Base-by-base conservation (phyloP, 2,888 invertebrate species). In the Caenorhabditis zanzibari region DNA sequence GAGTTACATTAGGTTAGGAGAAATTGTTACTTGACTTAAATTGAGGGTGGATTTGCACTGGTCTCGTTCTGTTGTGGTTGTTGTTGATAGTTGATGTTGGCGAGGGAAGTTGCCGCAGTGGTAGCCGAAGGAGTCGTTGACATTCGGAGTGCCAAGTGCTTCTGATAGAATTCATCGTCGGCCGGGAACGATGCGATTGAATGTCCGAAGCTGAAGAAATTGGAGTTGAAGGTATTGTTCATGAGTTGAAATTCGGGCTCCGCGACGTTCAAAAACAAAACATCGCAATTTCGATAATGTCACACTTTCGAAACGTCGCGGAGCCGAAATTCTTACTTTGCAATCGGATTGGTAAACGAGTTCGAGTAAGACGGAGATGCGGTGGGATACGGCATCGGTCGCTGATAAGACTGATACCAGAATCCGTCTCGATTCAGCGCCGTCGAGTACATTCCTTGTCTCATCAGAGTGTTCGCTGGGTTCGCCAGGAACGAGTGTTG, bases 371-470 rank as follows among this genome's bases (percentile, higher is more conserved):
- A 85, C n/a, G 90, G 88, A n/a, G 88, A 85, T 24, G 90, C 82
- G 0, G 88, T 87, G 26, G 90, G 89, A 69, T 91, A 90, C n/a
- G 86, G 81, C 90, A 91, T 91, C 68, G 90, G 90, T 10, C 90
- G 81, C 5, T 90, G 90, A 68, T 91, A 90, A 0, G 89, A 79
- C 14, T 87, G 88, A 80, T 89, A 90, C 86, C 86, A 87, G 75
- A 87, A 86, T 10, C 81, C 87, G 22, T 85, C 84, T 47, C 88
- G 59, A 63, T 85, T 85, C 71, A 83, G 44, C 16, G 84, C 80
- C 14, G 76, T 71, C 28, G 88, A 75, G 68, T 88, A 88, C 86
- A 88, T 86, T 56, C 88, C 88, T 52, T 86, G 88, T 66, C 88
- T 59, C 85, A 88, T 86, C 44, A 88, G 66, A 35, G 61, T 79